Evolutionary conservation across 2,797 vertebrate species (phyloP).

Genomic region (Huso huso): DNA sequence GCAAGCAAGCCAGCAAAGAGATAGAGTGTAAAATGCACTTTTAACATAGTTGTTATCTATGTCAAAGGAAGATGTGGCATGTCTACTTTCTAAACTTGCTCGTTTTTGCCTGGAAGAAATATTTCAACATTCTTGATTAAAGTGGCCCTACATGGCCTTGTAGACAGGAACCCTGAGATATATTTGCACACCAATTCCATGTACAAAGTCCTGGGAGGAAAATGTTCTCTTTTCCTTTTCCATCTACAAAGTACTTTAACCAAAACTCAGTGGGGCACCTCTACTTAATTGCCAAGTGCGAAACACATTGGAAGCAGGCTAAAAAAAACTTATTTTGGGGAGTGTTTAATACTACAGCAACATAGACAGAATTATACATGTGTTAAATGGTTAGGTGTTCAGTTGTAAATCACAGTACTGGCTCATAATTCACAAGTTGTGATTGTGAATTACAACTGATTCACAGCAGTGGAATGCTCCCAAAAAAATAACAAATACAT

Average conservation of each 20-base stretch:
- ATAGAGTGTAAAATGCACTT: not conserved
- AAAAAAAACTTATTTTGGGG: too few species aligned
- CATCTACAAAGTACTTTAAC: constrained; percentile 56
- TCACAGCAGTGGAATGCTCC: too few species aligned
- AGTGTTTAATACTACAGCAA: too few species aligned
- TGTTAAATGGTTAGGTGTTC: too few species aligned
- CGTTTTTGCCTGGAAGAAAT: constrained; percentile 11
- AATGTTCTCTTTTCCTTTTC: constrained; percentile 44
- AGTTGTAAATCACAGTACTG: too few species aligned
- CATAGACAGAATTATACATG: too few species aligned
- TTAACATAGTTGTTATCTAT: not conserved
- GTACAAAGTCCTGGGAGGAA: constrained; percentile 3
- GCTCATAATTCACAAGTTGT: too few species aligned
- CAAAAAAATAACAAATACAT: too few species aligned
- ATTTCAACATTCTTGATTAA: constrained; percentile 13
- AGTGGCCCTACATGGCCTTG: constrained; percentile 2
- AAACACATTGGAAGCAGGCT: too few species aligned
- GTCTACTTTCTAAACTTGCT: constrained; percentile 5
- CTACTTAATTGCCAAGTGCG: not conserved
- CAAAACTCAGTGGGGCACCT: constrained; percentile 53
- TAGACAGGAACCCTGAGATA: constrained; percentile 3
- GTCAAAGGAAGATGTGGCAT: not conserved
- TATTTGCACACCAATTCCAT: not conserved
- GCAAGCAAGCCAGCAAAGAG: too few species aligned
- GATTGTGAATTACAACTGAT: too few species aligned